These are phyloP conservation scores for Nasonia vitripennis DNA, from an alignment of 1,140 invertebrate species.

Conservation along the genomic window DNA sequence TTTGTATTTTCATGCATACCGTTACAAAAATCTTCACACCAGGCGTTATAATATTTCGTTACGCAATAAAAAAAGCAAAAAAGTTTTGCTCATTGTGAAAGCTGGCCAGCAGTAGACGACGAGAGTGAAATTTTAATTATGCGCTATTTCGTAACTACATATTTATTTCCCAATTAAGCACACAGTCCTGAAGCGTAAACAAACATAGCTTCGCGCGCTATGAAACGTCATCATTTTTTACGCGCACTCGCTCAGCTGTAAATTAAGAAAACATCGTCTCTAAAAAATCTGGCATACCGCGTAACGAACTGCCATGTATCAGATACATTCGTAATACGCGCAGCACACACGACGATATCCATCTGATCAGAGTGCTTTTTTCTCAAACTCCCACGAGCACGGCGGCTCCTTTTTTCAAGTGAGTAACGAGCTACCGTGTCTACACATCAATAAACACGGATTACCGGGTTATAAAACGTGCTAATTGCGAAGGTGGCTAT, in stretches of 20 bases:
- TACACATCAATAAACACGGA: neutral
- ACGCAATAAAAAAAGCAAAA: neutral
- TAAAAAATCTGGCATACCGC: no score
- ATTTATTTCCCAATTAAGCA: neutral
- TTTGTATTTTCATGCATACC: neutral
- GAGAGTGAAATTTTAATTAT: conserved; percentile 6
- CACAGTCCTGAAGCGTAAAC: neutral
- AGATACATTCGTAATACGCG: no score
- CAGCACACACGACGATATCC: neutral
- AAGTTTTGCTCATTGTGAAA: neutral
- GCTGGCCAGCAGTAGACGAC: neutral
- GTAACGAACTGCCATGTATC: no score
- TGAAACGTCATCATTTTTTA: neutral
- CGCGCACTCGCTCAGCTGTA: neutral
- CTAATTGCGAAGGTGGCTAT: neutral
- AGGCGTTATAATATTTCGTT: neutral
- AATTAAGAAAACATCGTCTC: no score
- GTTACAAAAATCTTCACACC: no score
- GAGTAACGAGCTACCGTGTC: neutral
- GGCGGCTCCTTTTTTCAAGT: neutral
- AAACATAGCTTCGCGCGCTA: neutral
- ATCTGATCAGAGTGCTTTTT: neutral
- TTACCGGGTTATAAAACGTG: neutral
- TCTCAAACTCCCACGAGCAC: neutral
- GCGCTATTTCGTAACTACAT: neutral